Conservation (phyloP, 2,113 vertebrate genomes). For the Peromyscus maniculatus region DNA sequence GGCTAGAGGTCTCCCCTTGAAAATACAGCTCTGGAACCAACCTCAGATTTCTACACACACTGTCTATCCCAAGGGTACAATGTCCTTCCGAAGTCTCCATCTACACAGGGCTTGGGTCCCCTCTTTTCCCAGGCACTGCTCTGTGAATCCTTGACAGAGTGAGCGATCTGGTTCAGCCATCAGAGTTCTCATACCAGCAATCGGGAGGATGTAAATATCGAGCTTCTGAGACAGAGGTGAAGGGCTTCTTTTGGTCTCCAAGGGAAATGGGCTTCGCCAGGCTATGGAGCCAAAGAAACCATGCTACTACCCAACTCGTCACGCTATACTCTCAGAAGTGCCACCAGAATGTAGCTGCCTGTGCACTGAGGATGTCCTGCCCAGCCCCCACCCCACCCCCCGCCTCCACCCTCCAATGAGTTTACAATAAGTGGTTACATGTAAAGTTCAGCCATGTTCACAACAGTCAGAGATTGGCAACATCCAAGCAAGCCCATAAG, state of each 20-base stretch:
- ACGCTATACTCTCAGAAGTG: not conserved
- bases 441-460: constrained; percentile 25
- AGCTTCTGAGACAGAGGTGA: not conserved
- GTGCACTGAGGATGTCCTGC: not conserved
- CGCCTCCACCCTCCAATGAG: not conserved
- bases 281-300: not conserved
- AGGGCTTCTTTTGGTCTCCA: not conserved
- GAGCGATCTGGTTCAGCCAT: not conserved
- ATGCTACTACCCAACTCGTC: not conserved
- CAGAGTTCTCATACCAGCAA: not conserved
- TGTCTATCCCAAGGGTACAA: not conserved
- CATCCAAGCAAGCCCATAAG: constrained; percentile 29
- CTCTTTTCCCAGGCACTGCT: not conserved
- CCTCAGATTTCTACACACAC: not conserved
- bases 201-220: not conserved
- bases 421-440: not conserved
- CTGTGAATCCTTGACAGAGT: not conserved
- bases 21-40: not conserved
- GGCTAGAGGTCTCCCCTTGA: not conserved
- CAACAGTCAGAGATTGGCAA: constrained; percentile 55
- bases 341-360: not conserved
- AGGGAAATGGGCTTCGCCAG: not conserved
- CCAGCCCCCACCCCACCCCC: not conserved
- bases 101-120: no score
- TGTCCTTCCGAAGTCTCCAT: not conserved